Percentiles rank a stretch among this genome's conserved stretches.
Evolutionary conservation across 2,113 vertebrate genomes (phyloP).

Genomic region (Plotosus lineatus): DNA sequence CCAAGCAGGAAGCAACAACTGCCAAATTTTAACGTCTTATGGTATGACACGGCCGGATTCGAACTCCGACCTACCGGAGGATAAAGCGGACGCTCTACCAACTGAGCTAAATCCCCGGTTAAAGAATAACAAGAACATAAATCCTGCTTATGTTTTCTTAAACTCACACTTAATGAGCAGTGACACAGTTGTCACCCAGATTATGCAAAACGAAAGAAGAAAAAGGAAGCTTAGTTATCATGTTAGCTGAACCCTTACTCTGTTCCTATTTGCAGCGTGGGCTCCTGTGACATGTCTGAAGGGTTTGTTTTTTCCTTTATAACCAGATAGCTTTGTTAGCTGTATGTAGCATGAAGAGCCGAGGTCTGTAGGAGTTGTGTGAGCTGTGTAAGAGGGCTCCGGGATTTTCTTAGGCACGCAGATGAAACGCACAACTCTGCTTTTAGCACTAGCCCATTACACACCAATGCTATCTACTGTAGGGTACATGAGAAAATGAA

Average conservation of each 20-base stretch:
- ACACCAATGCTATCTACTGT: not conserved
- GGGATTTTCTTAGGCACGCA: not conserved
- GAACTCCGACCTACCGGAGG: no score
- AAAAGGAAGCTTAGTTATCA: not conserved
- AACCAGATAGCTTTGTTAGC: slow-evolving; percentile 5
- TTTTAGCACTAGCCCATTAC: not conserved
- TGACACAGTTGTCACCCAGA: not conserved
- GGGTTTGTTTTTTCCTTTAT: not conserved
- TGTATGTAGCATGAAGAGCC: not conserved
- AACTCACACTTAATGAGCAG: not conserved
- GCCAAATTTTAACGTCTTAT: no score
- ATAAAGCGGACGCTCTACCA: no score
- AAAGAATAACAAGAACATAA: no score
- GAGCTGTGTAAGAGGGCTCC: not conserved
- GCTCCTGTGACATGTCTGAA: not conserved
- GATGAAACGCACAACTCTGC: not conserved
- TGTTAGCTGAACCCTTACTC: not conserved
- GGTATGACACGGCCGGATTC: no score
- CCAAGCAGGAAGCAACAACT: no score
- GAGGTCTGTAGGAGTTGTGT: not conserved
- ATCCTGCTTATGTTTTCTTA: no score
- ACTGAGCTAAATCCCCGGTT: no score
- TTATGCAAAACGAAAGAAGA: not conserved
- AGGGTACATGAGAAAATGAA: not conserved
- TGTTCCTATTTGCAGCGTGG: not conserved